Evolutionary conservation across 2,113 vertebrate species (phyloP).

Genomic region (Dascyllus trimaculatus): DNA sequence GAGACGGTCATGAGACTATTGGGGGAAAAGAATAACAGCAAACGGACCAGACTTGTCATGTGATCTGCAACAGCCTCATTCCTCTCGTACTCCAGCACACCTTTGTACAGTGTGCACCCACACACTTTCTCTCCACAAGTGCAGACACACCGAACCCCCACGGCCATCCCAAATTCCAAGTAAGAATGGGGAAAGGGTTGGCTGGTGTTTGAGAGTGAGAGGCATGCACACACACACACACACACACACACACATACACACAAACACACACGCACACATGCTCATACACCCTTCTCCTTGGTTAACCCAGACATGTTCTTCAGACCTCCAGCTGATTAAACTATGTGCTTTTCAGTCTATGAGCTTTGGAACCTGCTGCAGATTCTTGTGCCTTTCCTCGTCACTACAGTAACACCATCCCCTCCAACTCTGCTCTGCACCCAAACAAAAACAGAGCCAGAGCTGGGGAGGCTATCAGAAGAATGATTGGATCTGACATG

Average conservation of each 20-base stretch:
- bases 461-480: background rate
- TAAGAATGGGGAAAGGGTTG: constrained; percentile 8
- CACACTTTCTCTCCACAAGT: constrained; percentile 13
- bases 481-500: background rate
- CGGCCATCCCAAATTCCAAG: constrained; percentile 25
- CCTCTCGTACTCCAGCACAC: constrained; percentile 36
- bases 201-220: constrained; percentile 18
- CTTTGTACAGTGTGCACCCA: constrained; percentile 19
- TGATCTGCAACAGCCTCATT: constrained; percentile 63
- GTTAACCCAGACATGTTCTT: constrained; percentile 53
- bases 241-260: background rate
- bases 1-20: constrained; percentile 57
- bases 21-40: constrained; percentile 44
- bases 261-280: constrained; percentile 1
- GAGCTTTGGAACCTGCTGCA: constrained; percentile 50
- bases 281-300: background rate
- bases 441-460: constrained; percentile 14
- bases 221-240: background rate
- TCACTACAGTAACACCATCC: constrained; percentile 52
- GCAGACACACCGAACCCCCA: constrained; percentile 20
- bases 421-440: background rate
- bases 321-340: constrained; percentile 62
- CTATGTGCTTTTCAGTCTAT: constrained; percentile 52
- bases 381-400: constrained; percentile 52
- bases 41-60: constrained; percentile 61